Evolutionary conservation across 2,113 vertebrate species (phyloP).

Genomic region (Motacilla alba): DNA sequence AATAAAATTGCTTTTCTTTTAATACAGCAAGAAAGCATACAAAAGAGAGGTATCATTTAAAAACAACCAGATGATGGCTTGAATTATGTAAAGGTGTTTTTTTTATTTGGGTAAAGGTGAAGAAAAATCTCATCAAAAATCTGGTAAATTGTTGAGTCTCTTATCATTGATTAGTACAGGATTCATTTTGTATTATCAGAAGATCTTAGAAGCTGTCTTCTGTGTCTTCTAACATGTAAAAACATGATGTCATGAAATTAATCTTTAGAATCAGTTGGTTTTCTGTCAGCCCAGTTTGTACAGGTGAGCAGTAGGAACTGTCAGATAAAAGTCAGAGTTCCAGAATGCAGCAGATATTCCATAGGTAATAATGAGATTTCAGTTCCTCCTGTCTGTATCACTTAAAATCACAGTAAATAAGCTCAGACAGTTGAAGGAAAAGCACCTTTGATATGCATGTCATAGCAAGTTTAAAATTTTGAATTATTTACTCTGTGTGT

Average conservation of each 20-base stretch:
- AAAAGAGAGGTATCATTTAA: neutral
- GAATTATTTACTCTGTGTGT: neutral
- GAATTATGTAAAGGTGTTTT: neutral
- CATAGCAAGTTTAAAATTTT: neutral
- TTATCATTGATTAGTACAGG: neutral
- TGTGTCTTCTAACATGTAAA: neutral
- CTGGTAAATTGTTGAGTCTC: neutral
- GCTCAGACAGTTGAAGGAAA: neutral
- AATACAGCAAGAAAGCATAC: neutral
- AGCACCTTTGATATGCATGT: neutral
- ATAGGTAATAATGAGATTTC: slow-evolving; percentile 9
- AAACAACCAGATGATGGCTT: neutral
- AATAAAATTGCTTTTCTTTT: neutral
- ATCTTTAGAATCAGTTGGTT: neutral
- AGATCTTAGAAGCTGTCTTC: neutral
- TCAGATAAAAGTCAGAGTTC: slow-evolving; percentile 9
- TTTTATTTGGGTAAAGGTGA: neutral
- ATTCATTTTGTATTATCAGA: neutral
- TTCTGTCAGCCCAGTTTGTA: neutral
- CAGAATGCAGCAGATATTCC: neutral
- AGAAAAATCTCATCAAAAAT: neutral
- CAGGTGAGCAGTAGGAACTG: neutral
- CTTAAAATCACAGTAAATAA: slow-evolving; percentile 24
- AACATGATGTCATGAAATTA: neutral
- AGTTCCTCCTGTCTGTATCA: neutral